Conservation (phyloP, 2,113 vertebrate genomes). For the Hymenochirus boettgeri region DNA sequence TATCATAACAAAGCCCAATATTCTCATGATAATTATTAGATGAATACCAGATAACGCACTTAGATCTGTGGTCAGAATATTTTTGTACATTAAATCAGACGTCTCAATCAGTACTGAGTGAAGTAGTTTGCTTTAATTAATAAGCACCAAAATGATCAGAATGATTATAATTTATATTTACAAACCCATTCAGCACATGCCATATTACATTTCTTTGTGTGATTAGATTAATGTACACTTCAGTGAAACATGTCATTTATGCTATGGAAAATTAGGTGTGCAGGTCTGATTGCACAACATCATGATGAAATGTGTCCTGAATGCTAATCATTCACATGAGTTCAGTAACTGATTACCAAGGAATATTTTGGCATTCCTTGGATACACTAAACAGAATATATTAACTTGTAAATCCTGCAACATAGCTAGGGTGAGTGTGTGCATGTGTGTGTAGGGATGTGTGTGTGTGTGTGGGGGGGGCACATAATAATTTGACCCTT, state of each 20-base stretch:
- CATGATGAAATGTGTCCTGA: neutral
- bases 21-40: conserved; percentile 20
- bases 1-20: conserved; percentile 10
- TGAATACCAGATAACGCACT: conserved; percentile 2
- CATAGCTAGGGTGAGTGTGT: no score
- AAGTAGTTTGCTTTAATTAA: conserved; percentile 39
- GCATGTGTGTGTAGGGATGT: no score
- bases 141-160: conserved; percentile 32
- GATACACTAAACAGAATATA: no score
- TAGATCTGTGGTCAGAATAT: neutral
- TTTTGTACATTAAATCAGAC: conserved; percentile 27
- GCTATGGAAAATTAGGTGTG: neutral
- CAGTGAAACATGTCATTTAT: conserved; percentile 26
- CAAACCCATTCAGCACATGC: conserved; percentile 33
- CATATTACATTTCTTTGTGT: conserved; percentile 41
- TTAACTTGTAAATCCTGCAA: no score
- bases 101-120: conserved; percentile 25
- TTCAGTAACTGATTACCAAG: no score
- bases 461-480: no score
- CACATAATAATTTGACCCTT: no score
- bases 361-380: no score
- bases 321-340: neutral
- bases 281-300: neutral
- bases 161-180: conserved; percentile 41
- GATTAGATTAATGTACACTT: conserved; percentile 32